Percentiles rank a stretch among this genome's conserved stretches.
These are phyloP conservation scores for Pomatorhinus ruficollis DNA, from an alignment of 2,113 vertebrate species.

Conservation along the genomic window DNA sequence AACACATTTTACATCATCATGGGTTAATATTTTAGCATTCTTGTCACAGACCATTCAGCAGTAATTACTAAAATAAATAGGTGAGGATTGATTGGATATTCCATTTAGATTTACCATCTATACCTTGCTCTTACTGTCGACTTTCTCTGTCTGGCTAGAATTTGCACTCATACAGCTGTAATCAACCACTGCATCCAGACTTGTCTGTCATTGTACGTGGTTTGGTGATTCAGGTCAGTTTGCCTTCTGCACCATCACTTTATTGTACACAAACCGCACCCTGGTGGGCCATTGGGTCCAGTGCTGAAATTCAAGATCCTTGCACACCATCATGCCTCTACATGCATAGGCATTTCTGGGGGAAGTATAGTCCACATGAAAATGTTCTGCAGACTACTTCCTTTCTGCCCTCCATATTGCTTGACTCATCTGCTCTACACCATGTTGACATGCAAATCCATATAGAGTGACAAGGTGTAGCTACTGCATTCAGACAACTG, in stretches of 20 bases:
- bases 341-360: neutral
- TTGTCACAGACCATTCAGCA: neutral
- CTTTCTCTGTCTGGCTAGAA: neutral
- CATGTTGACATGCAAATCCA: neutral
- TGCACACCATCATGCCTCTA: neutral
- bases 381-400: neutral
- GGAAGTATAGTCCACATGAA: neutral
- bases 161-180: neutral
- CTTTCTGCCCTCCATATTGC: neutral
- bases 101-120: neutral
- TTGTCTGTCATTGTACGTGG: neutral
- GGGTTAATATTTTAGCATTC: neutral
- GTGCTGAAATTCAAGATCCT: neutral
- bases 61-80: neutral
- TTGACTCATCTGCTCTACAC: neutral
- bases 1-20: neutral
- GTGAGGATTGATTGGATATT: neutral
- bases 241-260: neutral
- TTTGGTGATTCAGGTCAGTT: neutral
- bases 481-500: neutral
- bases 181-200: neutral
- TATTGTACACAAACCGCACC: neutral
- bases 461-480: neutral
- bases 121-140: neutral
- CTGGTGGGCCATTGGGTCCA: rapidly evolving